Base-by-base conservation (phyloP, 2,113 vertebrate genomes). In the Paralichthys olivaceus region DNA sequence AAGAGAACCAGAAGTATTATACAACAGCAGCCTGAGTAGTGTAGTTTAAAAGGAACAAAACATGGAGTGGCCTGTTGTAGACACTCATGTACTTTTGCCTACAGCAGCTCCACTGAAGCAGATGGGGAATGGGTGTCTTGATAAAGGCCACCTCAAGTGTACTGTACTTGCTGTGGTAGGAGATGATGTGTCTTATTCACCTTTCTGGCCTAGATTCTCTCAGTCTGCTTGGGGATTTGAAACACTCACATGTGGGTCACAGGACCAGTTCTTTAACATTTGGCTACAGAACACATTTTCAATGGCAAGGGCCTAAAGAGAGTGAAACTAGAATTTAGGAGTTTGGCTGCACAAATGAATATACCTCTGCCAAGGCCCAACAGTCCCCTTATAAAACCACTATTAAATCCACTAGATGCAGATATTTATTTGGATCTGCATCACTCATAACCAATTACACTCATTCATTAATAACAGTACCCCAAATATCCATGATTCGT, bases 141-240 rank as follows among this genome's bases (percentile, higher is more conserved):
- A 64, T 65, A 72, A 84, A 77, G 66, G 32, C 59, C 68, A 55
- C 34, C 53, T 66, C 61, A 32, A 67, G 53, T 70, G 28, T 71
- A 69, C 29, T 58, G 25, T 45, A 54, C 32, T 29, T 40, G 64
- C 51, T 37, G 45, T 66, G 65, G 59, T 60, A 80, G 55, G 58
- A 70, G 67, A 75, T 54, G 53, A 76, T 61, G 69, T 66, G 60
- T 77, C 66, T 77, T 68, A 62, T 61, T 80, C 78, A 87, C 67
- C 72, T 78, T 51, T 64, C 34, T 86, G 78, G 70, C 78, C 83
- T 60, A 80, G 83, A 84, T 85, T 85, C 74, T 79, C 43, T 59
- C 22, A 19, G 47, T 13, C 51, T 55, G 49, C 51, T 17, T 53
- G 23, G 60, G 77, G 64, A 76, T 73, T 47, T 80, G 22, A 49